Evolutionary conservation across 2,888 invertebrate species (phyloP), one percentile per base, ranked within the genome.

Genomic region (Hydrotaea diabolus): DNA sequence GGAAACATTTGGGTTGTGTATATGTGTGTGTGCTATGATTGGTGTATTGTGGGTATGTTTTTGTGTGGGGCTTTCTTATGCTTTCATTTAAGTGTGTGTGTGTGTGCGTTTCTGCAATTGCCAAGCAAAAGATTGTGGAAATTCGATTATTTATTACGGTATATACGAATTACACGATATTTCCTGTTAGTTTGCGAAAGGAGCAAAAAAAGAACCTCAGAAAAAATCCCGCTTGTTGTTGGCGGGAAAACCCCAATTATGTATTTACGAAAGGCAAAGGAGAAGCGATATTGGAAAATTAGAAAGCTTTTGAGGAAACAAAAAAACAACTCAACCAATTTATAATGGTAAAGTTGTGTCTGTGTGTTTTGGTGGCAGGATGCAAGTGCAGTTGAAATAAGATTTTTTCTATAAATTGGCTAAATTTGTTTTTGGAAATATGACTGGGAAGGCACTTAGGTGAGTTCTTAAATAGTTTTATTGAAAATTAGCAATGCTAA

Each of bases 71-170:
- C 2, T 31, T 31, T 36, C 31, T 26, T 2, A 5, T 55, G 9
- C n/a, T 3, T 17, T 17, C 5, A 19, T 55, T 8, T 31, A 31
- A 11, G 31, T n/a, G 36, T 31, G 4, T 13, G 9, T 31, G 62
- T 62, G 62, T 74, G 21, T n/a, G n/a, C n/a, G n/a, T 72, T 72
- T 72, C 36, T 78, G 49, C 71, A 39, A 72, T n/a, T n/a, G n/a
- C n/a, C n/a, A n/a, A n/a, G 85, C 81, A 87, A 78, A 84, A 78
- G 73, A 87, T 89, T 89, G 88, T 88, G 86, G 87, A 89, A 89
- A 90, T 90, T 90, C 90, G 89, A 89, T 90, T 90, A 90, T 88
- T 89, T 89, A 88, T 88, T 88, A 87, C 85, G 80, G 85, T 77
- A 86, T 74, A 82, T 72, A 85, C 62, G 76, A 82, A 86, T 89